Evolutionary conservation across 2,888 invertebrate genomes (phyloP).

Genomic region (Abscondita cerata): DNA sequence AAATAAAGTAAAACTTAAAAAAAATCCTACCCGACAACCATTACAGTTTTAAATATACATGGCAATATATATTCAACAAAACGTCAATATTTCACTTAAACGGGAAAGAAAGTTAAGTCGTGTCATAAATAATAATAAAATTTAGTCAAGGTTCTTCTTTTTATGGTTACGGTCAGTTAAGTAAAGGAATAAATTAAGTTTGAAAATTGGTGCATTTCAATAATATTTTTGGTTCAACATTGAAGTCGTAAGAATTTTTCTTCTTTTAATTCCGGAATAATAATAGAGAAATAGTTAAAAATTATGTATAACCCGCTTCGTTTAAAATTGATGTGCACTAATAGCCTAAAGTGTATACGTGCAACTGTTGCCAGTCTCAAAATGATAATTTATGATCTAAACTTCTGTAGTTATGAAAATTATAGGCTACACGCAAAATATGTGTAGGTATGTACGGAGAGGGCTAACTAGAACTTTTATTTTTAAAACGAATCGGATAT

Average conservation of each 20-base stretch:
- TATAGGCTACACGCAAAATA: slow-evolving; percentile 26
- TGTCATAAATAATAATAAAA: slow-evolving; percentile 26
- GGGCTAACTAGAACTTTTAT: slow-evolving; percentile 15
- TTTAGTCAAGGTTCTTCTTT: slow-evolving; percentile 26
- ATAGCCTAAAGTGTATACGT: slow-evolving; percentile 29
- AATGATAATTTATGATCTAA: slow-evolving; percentile 39
- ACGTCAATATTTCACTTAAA: slow-evolving; percentile 2
- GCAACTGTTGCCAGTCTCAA: slow-evolving; percentile 34
- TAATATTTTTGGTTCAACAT: too few species aligned
- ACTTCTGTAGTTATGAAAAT: slow-evolving; percentile 41
- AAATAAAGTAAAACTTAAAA: too few species aligned
- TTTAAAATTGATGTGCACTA: slow-evolving; percentile 21
- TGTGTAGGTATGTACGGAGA: slow-evolving; percentile 24
- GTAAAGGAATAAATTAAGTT: slow-evolving; percentile 13
- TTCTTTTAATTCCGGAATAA: too few species aligned
- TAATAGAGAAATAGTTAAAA: not conserved
- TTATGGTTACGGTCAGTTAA: slow-evolving; percentile 30
- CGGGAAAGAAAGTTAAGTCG: slow-evolving; percentile 11
- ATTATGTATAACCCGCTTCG: slow-evolving; percentile 14
- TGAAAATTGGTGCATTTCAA: too few species aligned
- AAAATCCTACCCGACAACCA: too few species aligned
- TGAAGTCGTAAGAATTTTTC: too few species aligned
- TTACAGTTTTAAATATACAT: too few species aligned
- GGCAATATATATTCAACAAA: too few species aligned
- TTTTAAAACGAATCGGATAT: not conserved